Base-by-base conservation (phyloP, 1,140 invertebrate genomes). In the Cydia amplana region DNA sequence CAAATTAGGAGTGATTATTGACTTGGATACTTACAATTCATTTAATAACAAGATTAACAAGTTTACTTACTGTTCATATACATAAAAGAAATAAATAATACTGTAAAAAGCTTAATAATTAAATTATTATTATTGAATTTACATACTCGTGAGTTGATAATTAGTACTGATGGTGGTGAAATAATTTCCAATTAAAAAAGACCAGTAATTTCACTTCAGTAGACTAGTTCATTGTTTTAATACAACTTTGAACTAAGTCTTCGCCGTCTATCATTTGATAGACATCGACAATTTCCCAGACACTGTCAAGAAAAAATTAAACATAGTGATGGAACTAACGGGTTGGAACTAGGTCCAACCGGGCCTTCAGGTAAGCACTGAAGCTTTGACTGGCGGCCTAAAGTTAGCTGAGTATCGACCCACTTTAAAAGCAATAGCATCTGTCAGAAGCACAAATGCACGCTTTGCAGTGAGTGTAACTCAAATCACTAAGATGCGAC, bases 141-240 rank as follows among this genome's bases (percentile, higher is more conserved):
- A 23, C 9, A 23, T 60, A 60, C 9, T 3, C 12, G 16, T 23
- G 55, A 60, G 18, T 23, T 60, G 1, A 55, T 60, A 23, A 60
- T 20, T 18, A 23, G 10, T 9, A 55, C 4, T 55, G 16, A 55
- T n/a, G 7, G 0, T n/a, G 51, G n/a, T 23, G 20, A 55, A 55
- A 60, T 23, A 60, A 7, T 60, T 40, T 70, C 6, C 16, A 40
- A 70, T 70, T 70, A 70, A 70, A 70, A 70, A 36, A 70, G 65
- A 70, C 28, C 65, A 70, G 65, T 18, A 40, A 70, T 70, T 70
- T 70, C 65, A 70, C 16, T 70, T 40, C 65, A 70, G 65, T 36
- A 36, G 65, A 36, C 32, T n/a, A 40, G 65, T 70, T 2, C 65
- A 36, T 18, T 70, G 65, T 70, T 70, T 40, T 16, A 36, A 40